Conservation (phyloP, 2,797 vertebrate species). For the Sebastes umbrosus region DNA sequence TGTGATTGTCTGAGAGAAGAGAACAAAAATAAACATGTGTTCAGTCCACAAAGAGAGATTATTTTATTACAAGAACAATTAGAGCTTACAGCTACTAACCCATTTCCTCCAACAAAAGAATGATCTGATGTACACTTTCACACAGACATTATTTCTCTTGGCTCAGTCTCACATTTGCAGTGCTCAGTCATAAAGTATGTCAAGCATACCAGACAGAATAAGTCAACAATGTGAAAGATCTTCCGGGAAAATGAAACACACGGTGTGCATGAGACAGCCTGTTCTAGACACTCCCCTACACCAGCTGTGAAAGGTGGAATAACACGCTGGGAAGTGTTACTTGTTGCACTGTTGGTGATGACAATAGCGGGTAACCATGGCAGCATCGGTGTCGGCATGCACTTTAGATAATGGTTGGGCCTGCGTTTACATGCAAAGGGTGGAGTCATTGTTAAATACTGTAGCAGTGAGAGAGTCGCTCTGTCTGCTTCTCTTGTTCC, state of each 20-base stretch:
- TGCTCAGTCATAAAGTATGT: neutral
- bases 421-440: slow-evolving; percentile 46
- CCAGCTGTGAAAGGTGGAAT: neutral
- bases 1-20: neutral
- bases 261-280: neutral
- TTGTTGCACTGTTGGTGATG: neutral
- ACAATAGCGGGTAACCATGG: slow-evolving; percentile 40
- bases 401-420: neutral
- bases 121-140: neutral
- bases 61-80: neutral
- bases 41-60: neutral
- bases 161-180: neutral
- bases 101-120: neutral
- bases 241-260: neutral
- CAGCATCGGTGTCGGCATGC: neutral
- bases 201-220: slow-evolving; percentile 45
- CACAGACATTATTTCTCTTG: neutral
- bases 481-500: slow-evolving; percentile 2
- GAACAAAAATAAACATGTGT: neutral
- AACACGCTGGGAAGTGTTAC: slow-evolving; percentile 5
- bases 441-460: slow-evolving; percentile 32
- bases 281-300: slow-evolving; percentile 12
- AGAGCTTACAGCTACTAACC: neutral
- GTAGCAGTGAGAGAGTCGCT: neutral
- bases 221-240: slow-evolving; percentile 16